Evolutionary conservation across 2,888 invertebrate genomes (phyloP).

Genomic region (Noctua janthina): DNA sequence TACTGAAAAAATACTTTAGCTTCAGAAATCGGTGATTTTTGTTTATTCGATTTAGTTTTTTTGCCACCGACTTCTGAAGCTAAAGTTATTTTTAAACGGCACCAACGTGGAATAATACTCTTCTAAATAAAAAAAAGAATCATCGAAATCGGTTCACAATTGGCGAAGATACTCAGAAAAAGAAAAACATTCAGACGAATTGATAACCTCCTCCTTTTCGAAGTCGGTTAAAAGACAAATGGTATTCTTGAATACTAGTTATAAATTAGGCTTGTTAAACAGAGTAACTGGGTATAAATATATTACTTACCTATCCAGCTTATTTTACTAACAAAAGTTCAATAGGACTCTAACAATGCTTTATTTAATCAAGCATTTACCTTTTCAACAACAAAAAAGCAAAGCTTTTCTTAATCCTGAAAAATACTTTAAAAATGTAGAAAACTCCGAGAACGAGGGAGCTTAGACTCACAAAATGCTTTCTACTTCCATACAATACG

Average conservation of each 20-base stretch:
- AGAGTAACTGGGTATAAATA: background rate
- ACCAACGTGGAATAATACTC: too few species aligned
- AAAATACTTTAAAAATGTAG: slow-evolving; percentile 52
- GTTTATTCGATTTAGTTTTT: too few species aligned
- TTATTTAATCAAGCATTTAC: background rate
- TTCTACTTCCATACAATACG: slow-evolving; percentile 57
- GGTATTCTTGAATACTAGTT: background rate
- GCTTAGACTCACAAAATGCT: slow-evolving; percentile 60
- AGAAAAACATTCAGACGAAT: too few species aligned
- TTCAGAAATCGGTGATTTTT: too few species aligned
- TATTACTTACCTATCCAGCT: background rate
- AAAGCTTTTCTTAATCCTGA: slow-evolving; percentile 24
- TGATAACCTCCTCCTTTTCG: too few species aligned
- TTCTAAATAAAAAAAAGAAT: too few species aligned
- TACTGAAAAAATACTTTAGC: too few species aligned
- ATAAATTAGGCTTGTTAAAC: background rate
- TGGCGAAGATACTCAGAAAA: too few species aligned
- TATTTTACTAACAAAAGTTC: background rate
- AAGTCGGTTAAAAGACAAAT: background rate
- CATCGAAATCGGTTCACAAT: too few species aligned
- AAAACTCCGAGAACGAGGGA: slow-evolving; percentile 41
- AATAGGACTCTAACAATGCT: background rate
- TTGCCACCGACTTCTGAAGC: too few species aligned
- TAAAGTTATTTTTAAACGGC: too few species aligned
- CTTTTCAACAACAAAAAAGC: background rate